These are phyloP conservation scores for Micronycteris hirsuta DNA, from an alignment of 2,113 vertebrate genomes.

Conservation along the genomic window DNA sequence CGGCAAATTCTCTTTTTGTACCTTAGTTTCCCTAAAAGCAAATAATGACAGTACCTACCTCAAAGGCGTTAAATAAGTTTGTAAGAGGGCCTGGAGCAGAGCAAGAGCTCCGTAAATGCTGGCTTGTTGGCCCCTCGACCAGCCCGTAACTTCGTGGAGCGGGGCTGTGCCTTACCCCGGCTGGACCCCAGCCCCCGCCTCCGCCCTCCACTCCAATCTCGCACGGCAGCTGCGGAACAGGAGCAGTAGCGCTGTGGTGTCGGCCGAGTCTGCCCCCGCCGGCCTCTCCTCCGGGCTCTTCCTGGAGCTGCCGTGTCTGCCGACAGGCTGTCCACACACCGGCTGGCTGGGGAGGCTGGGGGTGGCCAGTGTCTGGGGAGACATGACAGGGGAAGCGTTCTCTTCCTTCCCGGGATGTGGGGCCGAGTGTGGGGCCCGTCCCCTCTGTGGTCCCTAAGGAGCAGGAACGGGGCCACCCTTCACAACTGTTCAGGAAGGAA, in stretches of 20 bases:
- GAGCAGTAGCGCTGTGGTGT: accelerated
- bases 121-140: neutral
- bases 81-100: neutral
- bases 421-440: neutral
- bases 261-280: no score
- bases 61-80: neutral
- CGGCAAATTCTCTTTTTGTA: neutral
- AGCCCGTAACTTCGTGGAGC: neutral
- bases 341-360: neutral
- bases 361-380: neutral
- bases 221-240: no score
- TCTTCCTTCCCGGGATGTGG: neutral
- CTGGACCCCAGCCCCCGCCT: neutral
- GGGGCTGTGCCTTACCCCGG: neutral
- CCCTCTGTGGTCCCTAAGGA: neutral
- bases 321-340: neutral
- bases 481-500: neutral
- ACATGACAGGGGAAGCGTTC: neutral
- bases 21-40: neutral
- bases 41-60: no score
- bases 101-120: neutral
- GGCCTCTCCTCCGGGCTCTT: no score
- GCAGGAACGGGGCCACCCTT: neutral
- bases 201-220: no score
- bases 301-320: neutral